Evolutionary conservation across 2,113 vertebrate genomes (phyloP), one percentile per base, ranked within the genome.

Genomic region (Tor tambroides): DNA sequence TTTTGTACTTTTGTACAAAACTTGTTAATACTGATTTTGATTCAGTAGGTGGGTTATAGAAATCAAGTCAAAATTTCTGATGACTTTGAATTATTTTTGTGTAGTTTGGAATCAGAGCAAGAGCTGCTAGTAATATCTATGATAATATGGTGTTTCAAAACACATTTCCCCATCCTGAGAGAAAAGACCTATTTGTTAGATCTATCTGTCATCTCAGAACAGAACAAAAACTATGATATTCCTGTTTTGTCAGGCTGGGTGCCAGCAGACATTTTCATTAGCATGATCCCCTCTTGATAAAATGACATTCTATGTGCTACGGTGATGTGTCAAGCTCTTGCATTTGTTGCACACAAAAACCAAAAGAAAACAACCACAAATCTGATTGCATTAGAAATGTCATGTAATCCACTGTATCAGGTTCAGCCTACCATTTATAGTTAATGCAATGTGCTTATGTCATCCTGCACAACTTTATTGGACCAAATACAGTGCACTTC

Each of bases 181-280:
- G 30, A 69, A 69, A 69, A 69, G 0, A 46, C 28, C 14, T 7
- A 67, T 75, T 21, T 7, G 12, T 26, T 43, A 49, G 11, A 46
- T 17, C 61, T 5, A 17, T 83, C 82, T 54, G 26, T 89, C 79
- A 87, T 54, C 3, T 4, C 59, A 26, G 63, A 67, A 43, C 59
- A 17, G 65, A 19, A 65, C 28, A 41, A 74, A 65, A 72, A 43
- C 21, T 38, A 61, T 41, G 35, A 41, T 26, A 41, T 35, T 26
- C 4, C 26, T 80, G 85, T 83, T 87, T 69, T 87, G 8, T 84
- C 88, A 80, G 86, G 65, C 80, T 23, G 8, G 56, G 54, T 86
- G 86, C 65, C 90, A 26, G 87, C 80, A 88, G 80, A 88, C 89
- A 74, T 74, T 90, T 85, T 85, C 85, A 83, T 43, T 54, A 87